These are phyloP conservation scores for Alcedo atthis DNA, from an alignment of 2,797 vertebrate genomes.

Conservation along the genomic window DNA sequence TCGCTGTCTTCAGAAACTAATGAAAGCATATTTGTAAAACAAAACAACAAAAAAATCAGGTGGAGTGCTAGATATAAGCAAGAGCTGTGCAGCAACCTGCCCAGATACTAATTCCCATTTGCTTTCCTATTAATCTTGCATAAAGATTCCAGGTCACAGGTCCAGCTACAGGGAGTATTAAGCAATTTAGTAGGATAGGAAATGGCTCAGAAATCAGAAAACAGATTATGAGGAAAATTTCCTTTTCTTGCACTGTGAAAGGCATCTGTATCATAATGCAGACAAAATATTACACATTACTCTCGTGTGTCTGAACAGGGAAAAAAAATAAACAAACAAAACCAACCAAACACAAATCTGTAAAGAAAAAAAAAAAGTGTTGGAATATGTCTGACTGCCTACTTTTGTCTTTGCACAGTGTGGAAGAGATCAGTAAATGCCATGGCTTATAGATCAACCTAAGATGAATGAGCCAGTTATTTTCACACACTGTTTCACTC, in stretches of 20 bases:
- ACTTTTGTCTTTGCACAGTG: background rate
- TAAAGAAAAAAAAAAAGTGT: background rate
- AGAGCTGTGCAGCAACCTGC: constrained; percentile 29
- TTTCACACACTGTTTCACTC: constrained; percentile 21
- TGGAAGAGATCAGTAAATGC: constrained; percentile 24
- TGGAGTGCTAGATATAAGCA: constrained; percentile 71
- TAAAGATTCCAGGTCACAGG: constrained; percentile 64
- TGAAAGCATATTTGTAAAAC: constrained; percentile 47
- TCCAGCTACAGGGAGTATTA: constrained; percentile 56
- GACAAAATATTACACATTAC: background rate
- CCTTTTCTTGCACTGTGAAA: background rate
- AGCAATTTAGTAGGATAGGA: constrained; percentile 69
- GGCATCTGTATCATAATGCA: background rate
- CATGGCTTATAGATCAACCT: constrained; percentile 18
- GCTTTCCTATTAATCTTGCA: constrained; percentile 69
- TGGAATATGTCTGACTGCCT: background rate
- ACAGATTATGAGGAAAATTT: background rate
- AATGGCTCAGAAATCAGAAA: constrained; percentile 56
- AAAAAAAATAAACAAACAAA: background rate
- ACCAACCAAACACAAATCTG: background rate
- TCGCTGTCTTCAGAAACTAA: constrained; percentile 40
- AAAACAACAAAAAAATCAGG: constrained; percentile 50
- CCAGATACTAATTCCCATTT: constrained; percentile 72
- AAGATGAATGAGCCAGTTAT: constrained; percentile 38
- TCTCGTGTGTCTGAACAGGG: background rate